Percentiles rank a stretch among this genome's conserved stretches.
Conservation (phyloP, 2,888 invertebrate genomes). For the Cheilosia pagana region DNA sequence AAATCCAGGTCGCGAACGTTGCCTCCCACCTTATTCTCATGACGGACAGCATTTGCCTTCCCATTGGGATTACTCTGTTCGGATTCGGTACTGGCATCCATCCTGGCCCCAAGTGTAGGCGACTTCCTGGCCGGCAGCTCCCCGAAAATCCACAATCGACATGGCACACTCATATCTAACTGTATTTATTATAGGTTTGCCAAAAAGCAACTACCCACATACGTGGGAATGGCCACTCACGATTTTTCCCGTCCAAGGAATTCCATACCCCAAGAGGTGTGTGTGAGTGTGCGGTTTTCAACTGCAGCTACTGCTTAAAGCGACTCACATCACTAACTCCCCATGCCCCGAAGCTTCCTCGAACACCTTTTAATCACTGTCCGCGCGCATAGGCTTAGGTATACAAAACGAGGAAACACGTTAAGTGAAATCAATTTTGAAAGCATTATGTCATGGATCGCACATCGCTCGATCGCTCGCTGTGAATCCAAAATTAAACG, state of each 20-base stretch:
- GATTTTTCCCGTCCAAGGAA: constrained; percentile 34
- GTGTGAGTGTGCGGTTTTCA: constrained; percentile 7
- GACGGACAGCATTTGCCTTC: too few relatives aligned
- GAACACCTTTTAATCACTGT: constrained; percentile 23
- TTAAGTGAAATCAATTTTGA: constrained; percentile 52
- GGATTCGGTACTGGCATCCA: too few relatives aligned
- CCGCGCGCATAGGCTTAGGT: neutral
- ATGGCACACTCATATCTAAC: constrained; percentile 47
- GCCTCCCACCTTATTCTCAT: too few relatives aligned
- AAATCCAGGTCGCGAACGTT: too few relatives aligned
- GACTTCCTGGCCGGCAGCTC: constrained; percentile 46
- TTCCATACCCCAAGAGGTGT: neutral
- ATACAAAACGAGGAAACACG: constrained; percentile 55
- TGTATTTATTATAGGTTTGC: constrained; percentile 50
- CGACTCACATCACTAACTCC: neutral
- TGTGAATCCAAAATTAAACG: constrained; percentile 63
- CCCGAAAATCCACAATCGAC: constrained; percentile 37
- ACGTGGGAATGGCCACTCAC: constrained; percentile 36
- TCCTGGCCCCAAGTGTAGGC: constrained; percentile 30
- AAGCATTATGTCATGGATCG: constrained; percentile 60
- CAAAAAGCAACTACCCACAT: constrained; percentile 4
- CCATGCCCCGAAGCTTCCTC: constrained; percentile 1
- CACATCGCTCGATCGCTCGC: constrained; percentile 10
- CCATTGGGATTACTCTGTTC: too few relatives aligned
- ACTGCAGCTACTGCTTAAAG: constrained; percentile 9